Evolutionary conservation across 2,888 invertebrate species (phyloP).

Genomic region (Nematopogon swammerdamellus): DNA sequence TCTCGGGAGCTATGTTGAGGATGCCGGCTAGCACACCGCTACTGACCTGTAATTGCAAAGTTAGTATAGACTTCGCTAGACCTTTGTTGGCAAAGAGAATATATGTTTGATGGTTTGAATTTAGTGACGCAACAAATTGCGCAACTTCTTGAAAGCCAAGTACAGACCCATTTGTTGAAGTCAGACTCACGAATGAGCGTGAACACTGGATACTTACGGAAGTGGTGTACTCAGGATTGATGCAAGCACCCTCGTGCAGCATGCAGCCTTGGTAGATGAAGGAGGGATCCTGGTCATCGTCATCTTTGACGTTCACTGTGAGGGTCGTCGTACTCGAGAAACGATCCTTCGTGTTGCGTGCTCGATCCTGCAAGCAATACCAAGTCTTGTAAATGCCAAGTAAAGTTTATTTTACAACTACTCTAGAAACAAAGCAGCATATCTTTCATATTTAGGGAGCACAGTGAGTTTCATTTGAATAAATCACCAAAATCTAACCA

Average conservation of each 20-base stretch:
- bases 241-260: constrained; percentile 76
- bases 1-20: constrained; percentile 78
- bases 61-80: too few species aligned
- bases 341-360: constrained; percentile 71
- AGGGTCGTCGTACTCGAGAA: constrained; percentile 82
- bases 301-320: constrained; percentile 81
- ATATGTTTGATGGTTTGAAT: not conserved
- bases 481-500: too few species aligned
- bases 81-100: constrained; percentile 6
- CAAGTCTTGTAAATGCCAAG: not conserved
- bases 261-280: constrained; percentile 88
- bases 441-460: too few species aligned
- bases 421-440: too few species aligned
- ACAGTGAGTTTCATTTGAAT: too few species aligned
- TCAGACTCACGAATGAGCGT: too few species aligned
- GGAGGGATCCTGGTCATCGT: constrained; percentile 88
- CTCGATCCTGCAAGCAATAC: constrained; percentile 68
- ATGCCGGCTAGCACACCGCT: constrained; percentile 82
- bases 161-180: too few species aligned
- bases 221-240: constrained; percentile 83
- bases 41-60: constrained; percentile 64
- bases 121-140: too few species aligned
- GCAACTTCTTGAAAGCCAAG: too few species aligned
- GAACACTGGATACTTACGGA: constrained; percentile 58
- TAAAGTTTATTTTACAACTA: not conserved